Conservation (phyloP, 2,113 vertebrate genomes). For the Rhynchomys soricoides region DNA sequence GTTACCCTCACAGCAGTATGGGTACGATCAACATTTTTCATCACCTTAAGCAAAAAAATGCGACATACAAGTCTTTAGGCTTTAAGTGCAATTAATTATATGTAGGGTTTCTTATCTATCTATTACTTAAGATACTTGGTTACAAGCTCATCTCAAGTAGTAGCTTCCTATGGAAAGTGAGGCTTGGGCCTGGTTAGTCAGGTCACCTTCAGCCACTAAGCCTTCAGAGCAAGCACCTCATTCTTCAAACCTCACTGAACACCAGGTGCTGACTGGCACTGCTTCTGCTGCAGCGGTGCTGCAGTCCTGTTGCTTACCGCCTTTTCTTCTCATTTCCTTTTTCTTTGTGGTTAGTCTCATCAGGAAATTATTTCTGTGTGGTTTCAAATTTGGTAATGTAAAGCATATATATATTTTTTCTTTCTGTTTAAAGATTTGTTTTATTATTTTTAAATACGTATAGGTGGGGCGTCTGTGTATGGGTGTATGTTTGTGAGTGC, state of each 20-base stretch:
- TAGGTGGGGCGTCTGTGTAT: not conserved
- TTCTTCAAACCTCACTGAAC: not conserved
- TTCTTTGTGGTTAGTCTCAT: not conserved
- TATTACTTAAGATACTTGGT: not conserved
- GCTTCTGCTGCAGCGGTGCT: not conserved
- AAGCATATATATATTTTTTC: not conserved
- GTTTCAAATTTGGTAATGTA: conserved; percentile 9
- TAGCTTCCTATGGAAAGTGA: not conserved
- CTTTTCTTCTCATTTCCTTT: not conserved
- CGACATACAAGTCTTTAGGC: not conserved
- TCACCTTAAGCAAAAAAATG: not conserved
- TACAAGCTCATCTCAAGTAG: not conserved
- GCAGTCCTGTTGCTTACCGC: not conserved
- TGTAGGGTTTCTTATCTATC: not conserved
- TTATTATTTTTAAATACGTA: not conserved
- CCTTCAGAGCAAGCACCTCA: not conserved
- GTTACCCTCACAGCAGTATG: not conserved
- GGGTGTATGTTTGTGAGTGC: not conserved
- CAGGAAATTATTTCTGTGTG: not conserved
- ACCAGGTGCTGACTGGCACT: not conserved
- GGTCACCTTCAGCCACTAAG: not conserved
- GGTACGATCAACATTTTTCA: not conserved
- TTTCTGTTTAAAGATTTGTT: not conserved
- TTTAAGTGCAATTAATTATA: not conserved
- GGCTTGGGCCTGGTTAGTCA: not conserved